Conservation (phyloP, 2,888 invertebrate genomes). For the Agriopis aurantiaria region DNA sequence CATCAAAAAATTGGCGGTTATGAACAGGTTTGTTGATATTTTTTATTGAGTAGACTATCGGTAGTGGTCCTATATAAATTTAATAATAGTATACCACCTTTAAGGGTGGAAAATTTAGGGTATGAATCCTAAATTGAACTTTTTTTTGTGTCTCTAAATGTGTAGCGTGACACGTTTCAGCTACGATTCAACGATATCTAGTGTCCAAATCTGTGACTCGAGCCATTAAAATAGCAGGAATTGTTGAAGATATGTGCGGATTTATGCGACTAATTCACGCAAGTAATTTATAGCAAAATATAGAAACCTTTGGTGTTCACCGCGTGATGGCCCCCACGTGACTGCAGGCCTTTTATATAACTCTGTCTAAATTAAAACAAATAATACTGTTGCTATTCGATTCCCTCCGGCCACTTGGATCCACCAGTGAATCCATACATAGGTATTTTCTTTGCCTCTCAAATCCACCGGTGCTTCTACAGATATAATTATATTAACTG, state of each 20-base stretch:
- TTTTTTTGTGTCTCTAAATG: not conserved
- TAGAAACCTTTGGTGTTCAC: slow-evolving; percentile 33
- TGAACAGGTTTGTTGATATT: too few relatives aligned
- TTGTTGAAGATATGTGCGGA: slow-evolving; percentile 35
- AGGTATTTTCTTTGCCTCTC: too few relatives aligned
- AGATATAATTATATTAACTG: too few relatives aligned
- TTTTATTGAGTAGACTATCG: too few relatives aligned
- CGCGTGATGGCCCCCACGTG: slow-evolving; percentile 20
- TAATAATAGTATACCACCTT: too few relatives aligned
- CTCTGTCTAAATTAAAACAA: not conserved
- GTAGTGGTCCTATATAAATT: too few relatives aligned
- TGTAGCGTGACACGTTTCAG: not conserved
- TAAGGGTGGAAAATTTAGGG: too few relatives aligned
- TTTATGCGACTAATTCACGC: slow-evolving; percentile 39
- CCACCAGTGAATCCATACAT: too few relatives aligned
- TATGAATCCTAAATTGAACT: not conserved
- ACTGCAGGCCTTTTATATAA: not conserved
- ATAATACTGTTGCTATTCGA: not conserved
- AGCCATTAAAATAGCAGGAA: slow-evolving; percentile 38
- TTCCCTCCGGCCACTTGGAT: too few relatives aligned
- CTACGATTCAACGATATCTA: not conserved
- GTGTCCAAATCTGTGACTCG: slow-evolving; percentile 13
- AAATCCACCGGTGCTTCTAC: too few relatives aligned
- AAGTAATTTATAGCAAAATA: slow-evolving; percentile 38
- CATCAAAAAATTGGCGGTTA: too few relatives aligned